Percentiles rank a stretch among this genome's conserved stretches.
Evolutionary conservation across 1,140 invertebrate genomes (phyloP).

Genomic region (Propsilocerus akamusi): DNA sequence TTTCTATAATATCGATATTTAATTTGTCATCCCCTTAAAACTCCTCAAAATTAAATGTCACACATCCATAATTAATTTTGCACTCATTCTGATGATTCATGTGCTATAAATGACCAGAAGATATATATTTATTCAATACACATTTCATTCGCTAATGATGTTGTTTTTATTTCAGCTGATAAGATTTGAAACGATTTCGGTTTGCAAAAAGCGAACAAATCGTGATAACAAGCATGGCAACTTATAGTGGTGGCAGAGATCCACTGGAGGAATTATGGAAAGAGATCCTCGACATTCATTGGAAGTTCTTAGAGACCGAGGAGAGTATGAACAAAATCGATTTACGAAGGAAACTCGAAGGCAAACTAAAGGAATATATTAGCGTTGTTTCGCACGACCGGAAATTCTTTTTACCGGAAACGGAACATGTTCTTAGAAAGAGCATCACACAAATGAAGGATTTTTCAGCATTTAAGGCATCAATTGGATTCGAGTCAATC

Average conservation of each 20-base stretch:
- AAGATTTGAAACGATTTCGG: too few relatives aligned
- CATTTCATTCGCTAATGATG: too few relatives aligned
- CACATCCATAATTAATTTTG: too few relatives aligned
- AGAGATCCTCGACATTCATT: slow-evolving; percentile 47
- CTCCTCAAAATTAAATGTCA: too few relatives aligned
- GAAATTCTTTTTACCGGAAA: slow-evolving; percentile 58
- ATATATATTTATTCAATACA: too few relatives aligned
- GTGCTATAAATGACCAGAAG: too few relatives aligned
- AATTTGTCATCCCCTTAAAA: too few relatives aligned
- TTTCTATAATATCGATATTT: too few relatives aligned
- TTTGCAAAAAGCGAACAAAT: too few relatives aligned
- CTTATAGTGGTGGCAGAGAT: slow-evolving; percentile 27
- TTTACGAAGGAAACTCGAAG: slow-evolving; percentile 52
- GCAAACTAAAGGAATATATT: slow-evolving; percentile 60
- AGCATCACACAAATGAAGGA: slow-evolving; percentile 44
- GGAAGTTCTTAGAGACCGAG: slow-evolving; percentile 55
- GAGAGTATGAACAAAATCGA: slow-evolving; percentile 53
- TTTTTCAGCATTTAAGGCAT: slow-evolving; percentile 63
- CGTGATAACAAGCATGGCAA: too few relatives aligned
- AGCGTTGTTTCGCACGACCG: slow-evolving; percentile 55
- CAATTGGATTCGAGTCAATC: slow-evolving; percentile 63
- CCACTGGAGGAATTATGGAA: slow-evolving; percentile 39
- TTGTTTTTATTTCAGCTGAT: too few relatives aligned
- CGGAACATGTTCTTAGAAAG: slow-evolving; percentile 48
- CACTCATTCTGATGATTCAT: too few relatives aligned